phyloP scores from a whole-genome alignment of 2,888 invertebrate species.

The Epicampocera succincta region DNA sequence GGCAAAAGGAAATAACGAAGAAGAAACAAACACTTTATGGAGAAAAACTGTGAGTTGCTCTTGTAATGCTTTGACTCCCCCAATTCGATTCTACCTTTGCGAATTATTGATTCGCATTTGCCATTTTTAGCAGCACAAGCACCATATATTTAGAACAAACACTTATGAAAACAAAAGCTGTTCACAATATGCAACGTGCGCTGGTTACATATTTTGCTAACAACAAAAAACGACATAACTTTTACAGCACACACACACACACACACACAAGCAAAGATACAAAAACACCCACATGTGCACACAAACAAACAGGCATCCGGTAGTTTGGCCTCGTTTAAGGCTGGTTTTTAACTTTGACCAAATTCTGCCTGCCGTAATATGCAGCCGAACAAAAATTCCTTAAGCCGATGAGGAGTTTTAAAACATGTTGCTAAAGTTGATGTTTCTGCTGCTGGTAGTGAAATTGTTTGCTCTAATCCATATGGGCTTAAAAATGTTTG shows the following conservation, averaged over 20 bases:
- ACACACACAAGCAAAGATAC: not conserved
- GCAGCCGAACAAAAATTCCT: conserved; percentile 30
- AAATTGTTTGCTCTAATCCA: not conserved
- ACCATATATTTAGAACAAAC: conserved; percentile 28
- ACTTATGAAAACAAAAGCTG: conserved; percentile 1
- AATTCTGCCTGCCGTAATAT: conserved; percentile 38
- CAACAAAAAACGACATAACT: not conserved
- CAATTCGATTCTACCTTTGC: conserved; percentile 35
- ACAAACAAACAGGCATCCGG: not conserved
- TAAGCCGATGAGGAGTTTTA: conserved; percentile 45
- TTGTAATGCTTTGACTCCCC: no score
- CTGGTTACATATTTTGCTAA: not conserved
- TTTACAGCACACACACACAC: not conserved
- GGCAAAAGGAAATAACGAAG: conserved; percentile 25
- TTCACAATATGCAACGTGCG: not conserved
- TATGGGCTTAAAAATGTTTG: not conserved
- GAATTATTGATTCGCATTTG: conserved; percentile 23
- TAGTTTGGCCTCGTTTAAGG: conserved; percentile 12
- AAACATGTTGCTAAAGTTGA: conserved; percentile 19
- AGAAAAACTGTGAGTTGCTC: not conserved
- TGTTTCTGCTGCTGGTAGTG: not conserved
- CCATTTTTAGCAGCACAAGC: conserved; percentile 14
- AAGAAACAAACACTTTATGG: not conserved
- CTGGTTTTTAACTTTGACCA: conserved; percentile 30
- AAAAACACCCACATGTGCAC: not conserved